phyloP scores from a whole-genome alignment of 1,140 invertebrate species.

The Semibalanus balanoides region DNA sequence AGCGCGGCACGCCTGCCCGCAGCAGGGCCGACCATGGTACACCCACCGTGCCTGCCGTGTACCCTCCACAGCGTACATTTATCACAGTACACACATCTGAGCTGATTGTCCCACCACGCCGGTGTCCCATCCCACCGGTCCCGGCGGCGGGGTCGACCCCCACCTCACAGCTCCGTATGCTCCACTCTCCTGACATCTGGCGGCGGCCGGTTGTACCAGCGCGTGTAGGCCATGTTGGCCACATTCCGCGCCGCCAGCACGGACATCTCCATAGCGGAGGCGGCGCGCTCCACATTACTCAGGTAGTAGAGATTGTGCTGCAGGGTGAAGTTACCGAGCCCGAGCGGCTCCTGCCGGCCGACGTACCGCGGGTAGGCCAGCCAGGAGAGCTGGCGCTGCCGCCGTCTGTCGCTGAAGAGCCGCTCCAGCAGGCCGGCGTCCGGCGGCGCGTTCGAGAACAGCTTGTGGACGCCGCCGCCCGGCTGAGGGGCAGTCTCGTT shows the following conservation, averaged over 20 bases:
- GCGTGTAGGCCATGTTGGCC: constrained; percentile 38
- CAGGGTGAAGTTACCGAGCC: not conserved
- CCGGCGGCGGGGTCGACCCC: too few relatives aligned
- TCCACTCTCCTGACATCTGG: not conserved
- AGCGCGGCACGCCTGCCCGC: too few relatives aligned
- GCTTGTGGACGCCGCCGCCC: not conserved
- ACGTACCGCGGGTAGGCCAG: not conserved
- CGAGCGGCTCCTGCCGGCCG: too few relatives aligned
- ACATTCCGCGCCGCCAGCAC: constrained; percentile 47
- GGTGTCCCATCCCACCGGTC: too few relatives aligned
- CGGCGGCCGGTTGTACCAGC: constrained; percentile 10
- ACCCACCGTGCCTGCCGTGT: too few relatives aligned
- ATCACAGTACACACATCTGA: too few relatives aligned
- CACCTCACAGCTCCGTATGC: not conserved
- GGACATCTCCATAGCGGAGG: constrained; percentile 58
- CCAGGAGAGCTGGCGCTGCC: not conserved
- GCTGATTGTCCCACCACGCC: too few relatives aligned
- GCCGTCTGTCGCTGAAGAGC: not conserved
- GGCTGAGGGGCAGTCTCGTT: not conserved
- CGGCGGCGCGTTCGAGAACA: not conserved
- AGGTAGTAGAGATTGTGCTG: constrained; percentile 28
- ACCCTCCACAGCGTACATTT: too few relatives aligned
- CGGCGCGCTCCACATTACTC: constrained; percentile 51
- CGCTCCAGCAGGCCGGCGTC: not conserved
- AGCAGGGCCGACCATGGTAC: too few relatives aligned